Base-by-base conservation (phyloP, 1,140 invertebrate genomes). In the Mamestra configurata region DNA sequence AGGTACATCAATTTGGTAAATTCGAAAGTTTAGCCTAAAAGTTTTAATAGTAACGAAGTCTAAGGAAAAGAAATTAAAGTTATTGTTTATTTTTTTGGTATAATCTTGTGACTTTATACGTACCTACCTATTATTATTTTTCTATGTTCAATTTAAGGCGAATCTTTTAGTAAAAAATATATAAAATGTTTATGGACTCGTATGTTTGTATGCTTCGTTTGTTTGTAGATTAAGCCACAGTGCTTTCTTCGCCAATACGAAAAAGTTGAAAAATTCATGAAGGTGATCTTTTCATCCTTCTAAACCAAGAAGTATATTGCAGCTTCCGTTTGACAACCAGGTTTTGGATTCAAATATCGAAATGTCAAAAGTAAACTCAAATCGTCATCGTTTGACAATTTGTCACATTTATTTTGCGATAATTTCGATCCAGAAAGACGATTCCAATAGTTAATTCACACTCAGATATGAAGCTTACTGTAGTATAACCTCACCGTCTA, bases 161-260 rank as follows among this genome's bases (percentile, higher is more conserved):
- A 18, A 7, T 35, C 8, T 61, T 61, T 61, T 31, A 35, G 27
- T 61, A 61, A n/a, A 61, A 61, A 61, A 61, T 35, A 61, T 61
- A 61, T 35, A 61, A 35, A 61, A 35, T 61, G 15, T n/a, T 37
- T 61, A 31, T 59, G 31, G 53, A 61, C 27, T 35, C 31, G 22
- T 55, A 55, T 22, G 10, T 24, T 27, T 13, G 0, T 35, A 35
- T 10, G 4, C 3, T 61, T 37, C 6, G 4, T 49, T 49, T 55
- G 18, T 13, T 66, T 11, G 4, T 24, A 13, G 24, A 24, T 27
- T 24, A 24, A 1, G n/a, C 13, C 18, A 5, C 5, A 20, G 7
- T 13, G 7, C 20, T 43, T 11, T 1, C 27, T 70, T n/a, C 35
- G 66, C 35, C 46, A 24, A 49, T 24, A 15, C 6, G 4, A 15